Conservation (phyloP, 2,797 vertebrate genomes). For the Ceryle rudis region DNA sequence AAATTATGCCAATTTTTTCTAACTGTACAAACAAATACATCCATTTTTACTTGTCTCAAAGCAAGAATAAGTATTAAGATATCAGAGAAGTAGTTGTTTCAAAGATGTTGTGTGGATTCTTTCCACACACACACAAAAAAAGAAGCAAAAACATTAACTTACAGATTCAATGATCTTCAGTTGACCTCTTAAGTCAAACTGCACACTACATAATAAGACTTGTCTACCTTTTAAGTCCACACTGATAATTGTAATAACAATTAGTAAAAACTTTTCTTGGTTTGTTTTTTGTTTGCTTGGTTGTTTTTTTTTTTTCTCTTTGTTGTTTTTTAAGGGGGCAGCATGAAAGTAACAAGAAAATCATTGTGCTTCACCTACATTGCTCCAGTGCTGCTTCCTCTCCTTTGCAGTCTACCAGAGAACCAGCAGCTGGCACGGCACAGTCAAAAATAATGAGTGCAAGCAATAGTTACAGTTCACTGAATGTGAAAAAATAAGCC, state of each 20-base stretch:
- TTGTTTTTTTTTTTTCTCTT: neutral
- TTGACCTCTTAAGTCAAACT: neutral
- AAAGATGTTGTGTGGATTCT: neutral
- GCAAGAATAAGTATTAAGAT: neutral
- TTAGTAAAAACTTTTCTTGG: neutral
- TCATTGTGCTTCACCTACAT: neutral
- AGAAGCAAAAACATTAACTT: neutral
- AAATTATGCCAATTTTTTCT: neutral
- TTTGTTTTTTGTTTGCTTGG: no score
- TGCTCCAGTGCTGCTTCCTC: neutral
- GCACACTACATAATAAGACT: neutral
- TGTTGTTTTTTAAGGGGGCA: neutral
- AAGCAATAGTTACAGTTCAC: neutral
- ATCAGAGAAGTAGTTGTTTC: neutral
- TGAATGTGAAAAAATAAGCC: neutral
- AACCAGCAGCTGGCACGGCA: neutral
- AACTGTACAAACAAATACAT: neutral
- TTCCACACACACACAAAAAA: neutral
- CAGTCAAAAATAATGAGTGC: neutral
- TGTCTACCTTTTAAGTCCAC: neutral
- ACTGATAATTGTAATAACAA: neutral
- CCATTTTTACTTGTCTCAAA: neutral
- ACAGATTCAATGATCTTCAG: neutral
- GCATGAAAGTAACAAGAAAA: neutral
- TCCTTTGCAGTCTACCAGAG: neutral